Evolutionary conservation across 2,113 vertebrate genomes (phyloP).

Genomic region (Himantopus leucocephalus): DNA sequence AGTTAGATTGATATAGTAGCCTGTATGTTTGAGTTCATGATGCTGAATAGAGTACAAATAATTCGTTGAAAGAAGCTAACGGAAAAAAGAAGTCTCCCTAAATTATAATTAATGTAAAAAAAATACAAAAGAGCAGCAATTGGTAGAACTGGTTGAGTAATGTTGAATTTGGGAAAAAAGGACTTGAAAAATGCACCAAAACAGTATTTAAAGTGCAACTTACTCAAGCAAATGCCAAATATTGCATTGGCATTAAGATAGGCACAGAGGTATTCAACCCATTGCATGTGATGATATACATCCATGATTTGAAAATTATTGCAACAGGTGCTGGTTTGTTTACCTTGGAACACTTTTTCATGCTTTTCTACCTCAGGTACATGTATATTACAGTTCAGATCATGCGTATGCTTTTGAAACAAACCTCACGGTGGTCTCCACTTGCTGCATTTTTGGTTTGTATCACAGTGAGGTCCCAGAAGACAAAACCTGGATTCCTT

Average conservation of each 20-base stretch:
- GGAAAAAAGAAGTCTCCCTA: background rate
- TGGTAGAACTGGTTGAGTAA: background rate
- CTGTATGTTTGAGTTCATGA: background rate
- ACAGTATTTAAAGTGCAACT: rapidly evolving
- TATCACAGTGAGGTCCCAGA: background rate
- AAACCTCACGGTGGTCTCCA: background rate
- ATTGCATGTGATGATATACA: background rate
- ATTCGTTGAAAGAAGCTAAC: background rate
- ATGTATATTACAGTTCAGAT: background rate
- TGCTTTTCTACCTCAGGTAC: background rate
- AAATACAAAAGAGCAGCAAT: background rate
- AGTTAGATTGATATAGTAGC: background rate
- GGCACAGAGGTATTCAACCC: background rate
- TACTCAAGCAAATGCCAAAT: background rate
- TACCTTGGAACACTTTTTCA: background rate
- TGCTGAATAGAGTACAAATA: background rate
- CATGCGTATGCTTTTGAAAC: background rate
- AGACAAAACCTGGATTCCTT: background rate
- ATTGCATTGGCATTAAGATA: background rate
- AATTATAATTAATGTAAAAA: background rate
- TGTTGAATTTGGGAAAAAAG: background rate
- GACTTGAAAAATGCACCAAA: background rate
- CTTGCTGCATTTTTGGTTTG: background rate
- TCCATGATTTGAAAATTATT: background rate
- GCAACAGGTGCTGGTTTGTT: background rate